phyloP scores from a whole-genome alignment of 2,797 vertebrate genomes.

The Cetoscarus ocellatus region DNA sequence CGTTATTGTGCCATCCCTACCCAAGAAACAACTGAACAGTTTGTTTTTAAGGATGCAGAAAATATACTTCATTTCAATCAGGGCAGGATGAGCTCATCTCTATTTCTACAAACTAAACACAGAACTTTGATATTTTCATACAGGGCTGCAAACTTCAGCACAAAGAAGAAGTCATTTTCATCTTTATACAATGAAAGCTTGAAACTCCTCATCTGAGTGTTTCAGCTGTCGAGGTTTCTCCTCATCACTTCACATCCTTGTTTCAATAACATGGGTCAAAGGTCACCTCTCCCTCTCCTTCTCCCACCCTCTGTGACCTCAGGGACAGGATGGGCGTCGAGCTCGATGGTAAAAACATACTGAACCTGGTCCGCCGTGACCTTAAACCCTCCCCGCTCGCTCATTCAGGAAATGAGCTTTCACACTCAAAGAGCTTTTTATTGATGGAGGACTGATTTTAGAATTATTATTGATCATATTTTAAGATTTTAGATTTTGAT shows the following conservation, averaged over 20 bases:
- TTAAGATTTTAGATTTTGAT: background rate
- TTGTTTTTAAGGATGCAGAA: too few species aligned
- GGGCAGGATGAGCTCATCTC: too few species aligned
- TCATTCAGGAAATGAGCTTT: constrained; percentile 51
- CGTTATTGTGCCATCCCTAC: too few species aligned
- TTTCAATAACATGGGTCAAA: constrained; percentile 53
- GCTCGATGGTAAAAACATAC: constrained; percentile 6
- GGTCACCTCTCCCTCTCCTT: constrained; percentile 44
- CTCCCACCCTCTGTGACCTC: constrained; percentile 1
- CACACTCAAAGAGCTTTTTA: background rate
- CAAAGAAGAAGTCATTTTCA: too few species aligned
- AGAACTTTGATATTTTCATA: too few species aligned
- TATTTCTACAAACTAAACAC: too few species aligned
- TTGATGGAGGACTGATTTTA: background rate
- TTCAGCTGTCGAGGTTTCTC: constrained; percentile 31
- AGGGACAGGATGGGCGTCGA: constrained; percentile 61
- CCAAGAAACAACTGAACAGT: too few species aligned
- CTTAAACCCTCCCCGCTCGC: constrained; percentile 38
- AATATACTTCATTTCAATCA: too few species aligned
- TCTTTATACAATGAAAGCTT: too few species aligned
- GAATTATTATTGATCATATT: background rate
- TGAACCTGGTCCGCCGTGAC: constrained; percentile 41
- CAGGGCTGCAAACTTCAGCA: too few species aligned
- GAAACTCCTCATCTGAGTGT: background rate
- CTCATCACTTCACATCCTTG: constrained; percentile 6